phyloP scores from a whole-genome alignment of 2,888 invertebrate genomes.

The Gasteruption jaculator region DNA sequence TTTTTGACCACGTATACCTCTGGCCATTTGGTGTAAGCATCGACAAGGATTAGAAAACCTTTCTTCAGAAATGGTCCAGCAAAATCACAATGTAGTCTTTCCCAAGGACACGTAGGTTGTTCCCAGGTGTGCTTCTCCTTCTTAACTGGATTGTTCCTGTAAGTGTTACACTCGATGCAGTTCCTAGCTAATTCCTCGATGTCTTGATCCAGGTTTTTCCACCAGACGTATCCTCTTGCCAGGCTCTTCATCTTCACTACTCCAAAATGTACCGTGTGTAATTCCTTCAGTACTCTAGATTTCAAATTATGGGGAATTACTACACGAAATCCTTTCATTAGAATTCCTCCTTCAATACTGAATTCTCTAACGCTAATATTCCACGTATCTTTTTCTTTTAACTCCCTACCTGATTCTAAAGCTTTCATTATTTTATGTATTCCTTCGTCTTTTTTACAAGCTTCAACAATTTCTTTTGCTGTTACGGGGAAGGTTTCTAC shows the following conservation, averaged over 20 bases:
- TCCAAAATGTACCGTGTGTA: constrained; percentile 5
- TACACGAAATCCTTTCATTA: neutral
- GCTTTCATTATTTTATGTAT: constrained; percentile 1
- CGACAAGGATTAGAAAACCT: constrained; percentile 1
- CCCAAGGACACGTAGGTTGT: neutral
- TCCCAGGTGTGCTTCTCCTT: constrained; percentile 3
- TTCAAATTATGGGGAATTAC: neutral
- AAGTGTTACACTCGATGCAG: constrained; percentile 1
- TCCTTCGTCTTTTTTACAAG: neutral
- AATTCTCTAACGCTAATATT: constrained; percentile 5
- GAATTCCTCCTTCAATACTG: neutral
- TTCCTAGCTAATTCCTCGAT: constrained; percentile 8
- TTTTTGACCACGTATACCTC: constrained; percentile 5
- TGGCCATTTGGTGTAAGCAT: constrained; percentile 4
- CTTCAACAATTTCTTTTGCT: constrained; percentile 4
- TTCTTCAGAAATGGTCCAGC: neutral
- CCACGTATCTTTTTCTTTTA: constrained; percentile 4
- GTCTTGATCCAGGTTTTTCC: constrained; percentile 12
- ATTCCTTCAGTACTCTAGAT: constrained; percentile 2
- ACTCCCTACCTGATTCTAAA: neutral
- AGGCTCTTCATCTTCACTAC: constrained; percentile 12
- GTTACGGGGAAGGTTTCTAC: neutral
- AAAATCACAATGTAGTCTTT: constrained; percentile 4
- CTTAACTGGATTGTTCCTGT: constrained; percentile 1
- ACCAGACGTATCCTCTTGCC: constrained; percentile 12